Evolutionary conservation across 2,797 vertebrate genomes (phyloP).

Genomic region (Gadopsis marmoratus): DNA sequence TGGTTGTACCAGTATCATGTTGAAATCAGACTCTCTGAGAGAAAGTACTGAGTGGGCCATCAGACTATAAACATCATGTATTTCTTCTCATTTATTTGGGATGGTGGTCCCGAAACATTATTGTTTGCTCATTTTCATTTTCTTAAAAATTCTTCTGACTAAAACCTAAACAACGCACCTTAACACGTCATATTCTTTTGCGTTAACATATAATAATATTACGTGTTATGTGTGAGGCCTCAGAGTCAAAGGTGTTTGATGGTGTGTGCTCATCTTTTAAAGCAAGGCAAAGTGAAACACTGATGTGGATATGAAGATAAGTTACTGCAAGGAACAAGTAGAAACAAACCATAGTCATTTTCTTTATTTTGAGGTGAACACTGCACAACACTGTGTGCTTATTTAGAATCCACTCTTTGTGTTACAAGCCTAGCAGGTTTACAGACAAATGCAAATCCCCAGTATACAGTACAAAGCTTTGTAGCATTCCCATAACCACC

Average conservation of each 20-base stretch:
- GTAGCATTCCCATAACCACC: conserved; percentile 25
- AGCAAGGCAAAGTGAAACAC: conserved; percentile 4
- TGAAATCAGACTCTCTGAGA: conserved; percentile 17
- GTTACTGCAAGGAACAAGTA: not conserved
- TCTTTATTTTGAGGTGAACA: conserved; percentile 18
- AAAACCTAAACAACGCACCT: too few species aligned
- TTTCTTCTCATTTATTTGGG: too few species aligned
- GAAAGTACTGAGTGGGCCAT: not conserved
- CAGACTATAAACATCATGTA: not conserved
- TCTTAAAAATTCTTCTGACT: too few species aligned
- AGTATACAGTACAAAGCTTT: conserved; percentile 29
- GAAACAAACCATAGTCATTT: not conserved
- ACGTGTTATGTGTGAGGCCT: conserved; percentile 4
- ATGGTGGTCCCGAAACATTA: too few species aligned
- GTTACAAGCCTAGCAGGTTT: conserved; percentile 28
- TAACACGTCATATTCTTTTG: too few species aligned
- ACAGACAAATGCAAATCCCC: conserved; percentile 22
- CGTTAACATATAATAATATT: too few species aligned
- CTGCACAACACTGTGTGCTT: not conserved
- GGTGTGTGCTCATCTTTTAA: conserved; percentile 28
- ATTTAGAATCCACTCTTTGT: conserved; percentile 4
- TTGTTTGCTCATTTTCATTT: too few species aligned
- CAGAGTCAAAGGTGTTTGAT: conserved; percentile 12
- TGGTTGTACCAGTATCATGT: not conserved
- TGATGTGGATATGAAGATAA: conserved; percentile 21